These are phyloP conservation scores for Tympanoctomys barrerae DNA, from an alignment of 2,797 vertebrate genomes.

Conservation along the genomic window DNA sequence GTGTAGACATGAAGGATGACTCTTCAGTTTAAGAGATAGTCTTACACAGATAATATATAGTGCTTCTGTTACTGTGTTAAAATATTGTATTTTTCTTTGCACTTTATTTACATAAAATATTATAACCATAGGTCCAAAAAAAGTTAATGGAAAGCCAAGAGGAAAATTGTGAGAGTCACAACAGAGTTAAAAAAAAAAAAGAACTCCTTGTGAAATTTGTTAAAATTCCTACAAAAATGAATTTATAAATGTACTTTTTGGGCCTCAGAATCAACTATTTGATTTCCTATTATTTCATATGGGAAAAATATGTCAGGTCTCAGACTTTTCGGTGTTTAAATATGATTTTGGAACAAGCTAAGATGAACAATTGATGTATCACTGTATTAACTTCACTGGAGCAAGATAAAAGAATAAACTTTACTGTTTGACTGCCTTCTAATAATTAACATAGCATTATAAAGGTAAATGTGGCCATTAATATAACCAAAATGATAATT, in stretches of 20 bases:
- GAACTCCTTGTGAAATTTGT: neutral
- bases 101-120: neutral
- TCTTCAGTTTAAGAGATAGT: neutral
- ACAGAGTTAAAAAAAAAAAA: neutral
- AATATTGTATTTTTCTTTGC: neutral
- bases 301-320: neutral
- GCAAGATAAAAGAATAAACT: neutral
- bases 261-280: neutral
- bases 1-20: neutral
- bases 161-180: neutral
- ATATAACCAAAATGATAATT: neutral
- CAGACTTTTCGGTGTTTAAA: neutral
- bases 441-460: neutral
- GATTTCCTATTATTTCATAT: neutral
- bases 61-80: neutral
- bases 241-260: neutral
- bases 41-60: neutral
- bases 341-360: neutral
- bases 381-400: neutral
- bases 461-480: neutral
- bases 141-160: neutral
- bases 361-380: neutral
- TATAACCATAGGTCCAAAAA: neutral
- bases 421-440: neutral
- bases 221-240: neutral